Base-by-base conservation (phyloP, 2,113 vertebrate genomes). In the Forbesichthys papilliferus region DNA sequence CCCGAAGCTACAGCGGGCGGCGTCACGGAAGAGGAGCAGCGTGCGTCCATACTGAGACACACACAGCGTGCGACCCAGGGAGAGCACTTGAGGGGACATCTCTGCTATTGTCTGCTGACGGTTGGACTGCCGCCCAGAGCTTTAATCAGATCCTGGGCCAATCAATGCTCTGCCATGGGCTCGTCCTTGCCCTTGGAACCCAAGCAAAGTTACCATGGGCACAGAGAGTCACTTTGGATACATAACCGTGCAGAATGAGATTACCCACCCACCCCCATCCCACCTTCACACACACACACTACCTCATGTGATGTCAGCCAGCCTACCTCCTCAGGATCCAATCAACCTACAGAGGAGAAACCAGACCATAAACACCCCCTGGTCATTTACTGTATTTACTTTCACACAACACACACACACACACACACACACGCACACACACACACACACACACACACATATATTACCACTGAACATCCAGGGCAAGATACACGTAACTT, bases 71-170 rank as follows among this genome's bases (percentile, higher is more conserved):
- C 75, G 87, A 90, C 87, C 87, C 9, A 83, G 71, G 75, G 80
- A 82, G 80, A 70, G 79, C 72, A 84, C 86, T 81, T 87, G 77
- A 86, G 87, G 87, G 7, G 36, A 42, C 84, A 88, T 86, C 87
- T 83, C 75, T 79, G 81, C 83, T 89, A 88, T 91, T 88, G 88
- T 88, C 86, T 90, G 89, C 86, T 90, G 89, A 90, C 88, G 80
- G 83, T 82, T 74, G 83, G 84, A 87, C 78, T 62, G 79, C 56
- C 79, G 85, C 85, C 78, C 73, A 78, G 83, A 72, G 78, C 86
- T 88, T 27, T 91, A 91, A 91, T 92, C 91, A 87, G 89, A 90
- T 92, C 84, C 77, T 5, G 55, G 56, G 71, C 85, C 79, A 90
- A 90, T 91, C 88, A 85, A 89, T 91, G 85, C 74, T 3, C 48